Conservation (phyloP, 1,140 invertebrate genomes). For the Calliopsis andreniformis region DNA sequence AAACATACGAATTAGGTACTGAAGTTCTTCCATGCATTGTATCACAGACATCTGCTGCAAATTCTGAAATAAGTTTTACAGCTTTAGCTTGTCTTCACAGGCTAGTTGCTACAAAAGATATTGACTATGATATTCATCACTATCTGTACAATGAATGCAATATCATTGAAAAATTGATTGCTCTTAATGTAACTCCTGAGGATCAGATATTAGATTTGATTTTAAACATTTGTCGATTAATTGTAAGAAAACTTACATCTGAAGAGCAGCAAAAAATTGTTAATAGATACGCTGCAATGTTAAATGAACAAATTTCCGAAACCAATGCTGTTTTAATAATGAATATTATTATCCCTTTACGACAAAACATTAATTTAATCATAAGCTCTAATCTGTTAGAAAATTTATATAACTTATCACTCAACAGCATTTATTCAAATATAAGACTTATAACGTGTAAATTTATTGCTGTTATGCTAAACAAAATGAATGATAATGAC, state of each 20-base stretch:
- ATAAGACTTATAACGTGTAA: slow-evolving; percentile 55
- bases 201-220: slow-evolving; percentile 58
- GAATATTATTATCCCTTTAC: slow-evolving; percentile 67
- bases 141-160: slow-evolving; percentile 70
- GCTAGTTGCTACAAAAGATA: slow-evolving; percentile 54
- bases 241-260: slow-evolving; percentile 61
- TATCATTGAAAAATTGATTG: slow-evolving; percentile 68
- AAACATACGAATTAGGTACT: slow-evolving; percentile 65
- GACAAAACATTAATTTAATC: slow-evolving; percentile 50
- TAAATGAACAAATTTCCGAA: slow-evolving; percentile 55
- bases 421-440: slow-evolving; percentile 35
- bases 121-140: slow-evolving; percentile 64
- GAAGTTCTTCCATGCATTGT: slow-evolving; percentile 71
- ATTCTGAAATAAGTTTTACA: slow-evolving; percentile 54
- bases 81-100: slow-evolving; percentile 70
- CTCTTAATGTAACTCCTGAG: slow-evolving; percentile 28
- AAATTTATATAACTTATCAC: slow-evolving; percentile 59
- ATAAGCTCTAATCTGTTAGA: slow-evolving; percentile 51
- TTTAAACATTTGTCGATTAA: slow-evolving; percentile 63
- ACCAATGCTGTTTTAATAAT: slow-evolving; percentile 59
- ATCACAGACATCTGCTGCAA: slow-evolving; percentile 45
- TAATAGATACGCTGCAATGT: slow-evolving; percentile 45
- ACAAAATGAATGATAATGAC: slow-evolving; percentile 63
- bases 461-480: slow-evolving; percentile 67
- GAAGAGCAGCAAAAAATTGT: slow-evolving; percentile 50